phyloP scores from a whole-genome alignment of 2,888 invertebrate genomes.

The Ophion obscuratus region DNA sequence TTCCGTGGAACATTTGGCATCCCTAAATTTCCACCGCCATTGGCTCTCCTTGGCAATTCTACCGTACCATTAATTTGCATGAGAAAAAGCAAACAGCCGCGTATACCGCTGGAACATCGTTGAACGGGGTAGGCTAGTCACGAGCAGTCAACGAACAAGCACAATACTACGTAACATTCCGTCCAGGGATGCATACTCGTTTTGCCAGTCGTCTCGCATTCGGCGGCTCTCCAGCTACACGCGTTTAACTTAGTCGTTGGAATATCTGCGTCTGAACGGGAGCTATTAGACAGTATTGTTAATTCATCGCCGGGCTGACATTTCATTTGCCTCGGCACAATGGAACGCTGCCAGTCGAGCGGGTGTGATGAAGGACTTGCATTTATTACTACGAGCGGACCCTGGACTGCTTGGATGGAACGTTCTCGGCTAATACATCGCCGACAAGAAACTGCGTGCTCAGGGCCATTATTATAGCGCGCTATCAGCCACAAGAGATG shows the following conservation, averaged over 20 bases:
- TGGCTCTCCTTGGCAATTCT: not conserved
- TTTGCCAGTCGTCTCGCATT: constrained; percentile 47
- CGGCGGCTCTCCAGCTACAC: constrained; percentile 58
- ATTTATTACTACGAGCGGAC: constrained; percentile 59
- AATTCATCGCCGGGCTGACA: constrained; percentile 81
- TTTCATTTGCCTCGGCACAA: constrained; percentile 80
- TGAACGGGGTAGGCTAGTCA: constrained; percentile 66
- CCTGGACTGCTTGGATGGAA: constrained; percentile 27
- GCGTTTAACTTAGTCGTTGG: constrained; percentile 40
- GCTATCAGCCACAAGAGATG: constrained; percentile 18
- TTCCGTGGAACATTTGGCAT: not conserved
- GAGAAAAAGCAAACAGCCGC: constrained; percentile 67
- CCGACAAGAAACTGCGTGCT: constrained; percentile 64
- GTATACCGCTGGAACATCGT: constrained; percentile 49
- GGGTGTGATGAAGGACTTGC: constrained; percentile 55
- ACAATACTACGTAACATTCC: constrained; percentile 69
- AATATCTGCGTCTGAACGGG: constrained; percentile 75
- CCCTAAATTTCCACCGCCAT: not conserved
- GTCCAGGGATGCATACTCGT: constrained; percentile 32
- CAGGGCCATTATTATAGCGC: constrained; percentile 53
- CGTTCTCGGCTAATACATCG: constrained; percentile 55
- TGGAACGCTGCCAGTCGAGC: constrained; percentile 62
- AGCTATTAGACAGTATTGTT: constrained; percentile 82
- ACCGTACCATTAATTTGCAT: constrained; percentile 72
- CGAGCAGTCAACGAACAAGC: constrained; percentile 68